Evolutionary conservation across 2,113 vertebrate species (phyloP).

Genomic region (Hoplias malabaricus): DNA sequence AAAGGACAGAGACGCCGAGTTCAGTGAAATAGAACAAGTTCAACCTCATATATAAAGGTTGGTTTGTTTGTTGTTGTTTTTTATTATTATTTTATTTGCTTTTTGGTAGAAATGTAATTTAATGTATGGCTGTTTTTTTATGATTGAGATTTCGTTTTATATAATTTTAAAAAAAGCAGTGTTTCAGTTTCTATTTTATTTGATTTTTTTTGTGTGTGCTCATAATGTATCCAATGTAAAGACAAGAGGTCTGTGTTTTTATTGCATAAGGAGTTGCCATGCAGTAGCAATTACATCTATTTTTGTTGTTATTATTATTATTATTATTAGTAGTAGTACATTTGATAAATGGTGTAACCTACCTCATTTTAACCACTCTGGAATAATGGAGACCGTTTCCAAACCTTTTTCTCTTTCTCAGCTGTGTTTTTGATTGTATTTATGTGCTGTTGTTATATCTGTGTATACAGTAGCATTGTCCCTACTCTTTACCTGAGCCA

Average conservation of each 20-base stretch:
- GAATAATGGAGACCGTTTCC: constrained; percentile 9
- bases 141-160: not conserved
- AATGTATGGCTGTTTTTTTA: constrained; percentile 35
- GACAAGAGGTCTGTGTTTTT: not conserved
- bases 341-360: constrained; percentile 11
- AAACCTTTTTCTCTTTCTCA: not conserved
- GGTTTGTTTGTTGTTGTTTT: not conserved
- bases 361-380: constrained; percentile 38
- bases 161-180: constrained; percentile 35
- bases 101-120: constrained; percentile 39
- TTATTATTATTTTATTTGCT: constrained; percentile 35
- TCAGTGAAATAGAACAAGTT: not conserved
- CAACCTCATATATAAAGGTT: constrained; percentile 29
- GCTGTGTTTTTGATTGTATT: constrained; percentile 1
- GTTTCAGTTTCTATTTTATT: constrained; percentile 7
- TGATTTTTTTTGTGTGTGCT: constrained; percentile 14
- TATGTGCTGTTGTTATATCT: constrained; percentile 10
- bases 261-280: not conserved
- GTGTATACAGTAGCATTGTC: constrained; percentile 9
- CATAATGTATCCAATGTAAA: constrained; percentile 11
- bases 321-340: too few species aligned
- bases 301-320: not conserved
- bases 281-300: not conserved
- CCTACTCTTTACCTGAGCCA: constrained; percentile 15
- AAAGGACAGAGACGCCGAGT: not conserved